Percentiles rank a stretch among this genome's conserved stretches.
Evolutionary conservation across 2,113 vertebrate genomes (phyloP).

Genomic region (Notechis scutatus): DNA sequence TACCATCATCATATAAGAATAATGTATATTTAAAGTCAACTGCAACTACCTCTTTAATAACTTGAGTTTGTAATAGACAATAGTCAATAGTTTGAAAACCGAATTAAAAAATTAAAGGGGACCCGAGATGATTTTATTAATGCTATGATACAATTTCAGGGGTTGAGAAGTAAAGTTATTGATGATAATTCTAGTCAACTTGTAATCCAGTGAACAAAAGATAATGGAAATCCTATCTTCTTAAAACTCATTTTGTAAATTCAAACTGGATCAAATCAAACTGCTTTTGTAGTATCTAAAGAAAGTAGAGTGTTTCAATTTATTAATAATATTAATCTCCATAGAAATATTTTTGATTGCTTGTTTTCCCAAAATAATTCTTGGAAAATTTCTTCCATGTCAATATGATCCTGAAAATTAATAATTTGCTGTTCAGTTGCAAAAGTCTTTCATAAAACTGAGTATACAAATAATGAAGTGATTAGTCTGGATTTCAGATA

Average conservation of each 20-base stretch:
- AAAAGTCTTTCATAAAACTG: background rate
- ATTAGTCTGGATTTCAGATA: background rate
- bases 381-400: background rate
- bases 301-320: background rate
- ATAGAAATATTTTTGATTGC: background rate
- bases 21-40: no score
- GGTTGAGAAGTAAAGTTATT: no score
- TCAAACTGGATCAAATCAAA: background rate
- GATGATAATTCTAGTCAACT: no score
- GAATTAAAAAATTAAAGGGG: background rate
- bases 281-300: background rate
- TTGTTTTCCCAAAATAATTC: background rate
- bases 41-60: background rate
- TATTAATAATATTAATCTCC: background rate
- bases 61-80: background rate
- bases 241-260: no score
- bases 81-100: background rate
- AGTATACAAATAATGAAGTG: background rate
- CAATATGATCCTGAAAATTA: background rate
- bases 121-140: background rate
- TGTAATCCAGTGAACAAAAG: no score
- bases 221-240: no score
- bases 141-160: no score
- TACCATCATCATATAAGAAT: no score
- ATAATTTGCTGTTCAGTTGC: background rate